These are phyloP conservation scores for Chloromyia formosa DNA, from an alignment of 2,888 invertebrate genomes.

Conservation along the genomic window DNA sequence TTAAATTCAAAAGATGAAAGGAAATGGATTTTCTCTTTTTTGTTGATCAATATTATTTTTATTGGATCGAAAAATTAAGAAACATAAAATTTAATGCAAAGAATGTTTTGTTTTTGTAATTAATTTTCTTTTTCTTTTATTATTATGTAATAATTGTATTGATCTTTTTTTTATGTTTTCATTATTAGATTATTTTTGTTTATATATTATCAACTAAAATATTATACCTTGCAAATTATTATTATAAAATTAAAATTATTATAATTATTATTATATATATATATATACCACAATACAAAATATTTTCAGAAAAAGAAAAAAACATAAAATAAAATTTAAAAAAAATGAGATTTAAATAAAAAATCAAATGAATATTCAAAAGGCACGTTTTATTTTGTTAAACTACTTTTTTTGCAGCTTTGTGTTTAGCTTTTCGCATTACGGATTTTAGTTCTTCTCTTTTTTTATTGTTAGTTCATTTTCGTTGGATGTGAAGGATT, in stretches of 20 bases:
- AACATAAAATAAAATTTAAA: neutral
- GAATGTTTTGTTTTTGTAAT: constrained; percentile 4
- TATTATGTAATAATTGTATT: neutral
- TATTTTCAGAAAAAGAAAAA: constrained; percentile 22
- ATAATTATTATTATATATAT: constrained; percentile 3
- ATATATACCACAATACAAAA: neutral
- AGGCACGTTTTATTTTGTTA: neutral
- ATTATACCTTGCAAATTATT: constrained; percentile 36
- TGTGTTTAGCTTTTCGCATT: neutral
- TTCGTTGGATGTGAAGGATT: too few relatives aligned
- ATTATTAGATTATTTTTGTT: constrained; percentile 20
- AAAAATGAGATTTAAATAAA: constrained; percentile 11
- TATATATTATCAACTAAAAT: constrained; percentile 20
- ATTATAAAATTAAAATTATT: constrained; percentile 15
- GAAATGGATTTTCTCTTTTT: too few relatives aligned
- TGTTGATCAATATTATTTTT: neutral
- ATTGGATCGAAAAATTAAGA: neutral
- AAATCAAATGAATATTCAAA: constrained; percentile 16
- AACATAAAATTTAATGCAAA: neutral
- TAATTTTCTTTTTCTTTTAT: neutral
- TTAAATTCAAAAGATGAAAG: too few relatives aligned
- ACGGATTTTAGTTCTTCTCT: neutral
- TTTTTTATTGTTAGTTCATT: too few relatives aligned
- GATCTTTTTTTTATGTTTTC: constrained; percentile 3
- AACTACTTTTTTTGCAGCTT: neutral